Conservation (phyloP, 1,140 invertebrate species). For the Calliopsis andreniformis region DNA sequence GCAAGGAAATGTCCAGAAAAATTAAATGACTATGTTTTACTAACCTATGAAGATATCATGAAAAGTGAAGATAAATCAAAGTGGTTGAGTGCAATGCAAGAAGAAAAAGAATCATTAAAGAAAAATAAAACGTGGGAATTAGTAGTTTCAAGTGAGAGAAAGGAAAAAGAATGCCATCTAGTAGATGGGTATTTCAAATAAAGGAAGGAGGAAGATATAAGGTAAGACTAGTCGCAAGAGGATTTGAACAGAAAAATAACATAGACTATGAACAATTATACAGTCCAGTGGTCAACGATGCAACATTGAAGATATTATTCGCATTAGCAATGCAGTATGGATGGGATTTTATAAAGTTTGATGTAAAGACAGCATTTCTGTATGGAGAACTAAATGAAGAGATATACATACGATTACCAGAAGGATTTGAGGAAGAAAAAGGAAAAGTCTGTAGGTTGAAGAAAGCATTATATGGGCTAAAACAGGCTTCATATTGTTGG, state of each 20-base stretch:
- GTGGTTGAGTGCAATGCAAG: slow-evolving; percentile 47
- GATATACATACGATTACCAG: slow-evolving; percentile 64
- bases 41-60: slow-evolving; percentile 36
- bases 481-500: slow-evolving; percentile 24
- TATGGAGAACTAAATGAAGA: slow-evolving; percentile 58
- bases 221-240: too few relatives aligned
- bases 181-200: slow-evolving; percentile 33
- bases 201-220: too few relatives aligned
- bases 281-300: too few relatives aligned
- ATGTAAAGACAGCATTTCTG: slow-evolving; percentile 58
- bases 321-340: slow-evolving; percentile 50
- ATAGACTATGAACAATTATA: too few relatives aligned
- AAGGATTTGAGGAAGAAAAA: slow-evolving; percentile 4
- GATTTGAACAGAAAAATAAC: too few relatives aligned
- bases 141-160: neutral
- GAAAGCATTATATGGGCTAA: slow-evolving; percentile 19
- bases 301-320: slow-evolving; percentile 64
- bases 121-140: slow-evolving; percentile 20
- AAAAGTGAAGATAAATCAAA: slow-evolving; percentile 27
- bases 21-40: slow-evolving; percentile 25
- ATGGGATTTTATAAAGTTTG: slow-evolving; percentile 59
- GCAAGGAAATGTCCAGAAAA: neutral
- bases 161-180: slow-evolving; percentile 5
- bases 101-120: neutral
- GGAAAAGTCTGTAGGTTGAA: slow-evolving; percentile 5